phyloP scores from a whole-genome alignment of 2,888 invertebrate genomes.

The Dryobota labecula region DNA sequence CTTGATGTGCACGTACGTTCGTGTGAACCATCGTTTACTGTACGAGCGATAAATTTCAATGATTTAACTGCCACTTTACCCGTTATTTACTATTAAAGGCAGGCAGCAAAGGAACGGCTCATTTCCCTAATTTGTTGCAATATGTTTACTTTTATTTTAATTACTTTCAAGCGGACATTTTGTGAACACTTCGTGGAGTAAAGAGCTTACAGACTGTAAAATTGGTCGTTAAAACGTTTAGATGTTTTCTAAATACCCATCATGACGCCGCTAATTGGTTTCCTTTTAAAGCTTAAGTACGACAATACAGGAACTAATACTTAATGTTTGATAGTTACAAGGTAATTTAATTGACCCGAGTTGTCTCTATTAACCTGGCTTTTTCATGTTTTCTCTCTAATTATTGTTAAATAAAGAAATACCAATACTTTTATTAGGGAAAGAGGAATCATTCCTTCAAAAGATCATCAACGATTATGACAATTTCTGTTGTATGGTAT shows the following conservation, averaged over 20 bases:
- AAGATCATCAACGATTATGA: background rate
- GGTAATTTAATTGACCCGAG: slow-evolving; percentile 28
- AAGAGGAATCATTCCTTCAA: background rate
- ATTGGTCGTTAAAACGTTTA: slow-evolving; percentile 56
- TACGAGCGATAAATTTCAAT: slow-evolving; percentile 56
- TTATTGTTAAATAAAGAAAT: background rate
- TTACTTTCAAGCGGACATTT: slow-evolving; percentile 54
- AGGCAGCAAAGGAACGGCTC: slow-evolving; percentile 47
- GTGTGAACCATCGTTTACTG: slow-evolving; percentile 47
- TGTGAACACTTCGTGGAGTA: slow-evolving; percentile 46
- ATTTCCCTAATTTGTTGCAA: slow-evolving; percentile 61
- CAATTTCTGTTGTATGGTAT: background rate
- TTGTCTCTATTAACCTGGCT: background rate
- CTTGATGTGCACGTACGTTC: too few species aligned
- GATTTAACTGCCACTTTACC: slow-evolving; percentile 58
- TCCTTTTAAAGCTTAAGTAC: slow-evolving; percentile 44
- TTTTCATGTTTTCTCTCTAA: slow-evolving; percentile 8
- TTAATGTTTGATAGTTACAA: slow-evolving; percentile 28
- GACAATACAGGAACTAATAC: slow-evolving; percentile 44
- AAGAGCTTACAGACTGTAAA: slow-evolving; percentile 57
- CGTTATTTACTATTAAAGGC: slow-evolving; percentile 47
- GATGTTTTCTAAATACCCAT: slow-evolving; percentile 54
- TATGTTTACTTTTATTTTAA: slow-evolving; percentile 58
- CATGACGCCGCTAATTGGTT: slow-evolving; percentile 56
- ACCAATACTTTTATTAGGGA: background rate